Conservation (phyloP, 92 coral and sea anemone genomes). For the Palythoa grandis region DNA sequence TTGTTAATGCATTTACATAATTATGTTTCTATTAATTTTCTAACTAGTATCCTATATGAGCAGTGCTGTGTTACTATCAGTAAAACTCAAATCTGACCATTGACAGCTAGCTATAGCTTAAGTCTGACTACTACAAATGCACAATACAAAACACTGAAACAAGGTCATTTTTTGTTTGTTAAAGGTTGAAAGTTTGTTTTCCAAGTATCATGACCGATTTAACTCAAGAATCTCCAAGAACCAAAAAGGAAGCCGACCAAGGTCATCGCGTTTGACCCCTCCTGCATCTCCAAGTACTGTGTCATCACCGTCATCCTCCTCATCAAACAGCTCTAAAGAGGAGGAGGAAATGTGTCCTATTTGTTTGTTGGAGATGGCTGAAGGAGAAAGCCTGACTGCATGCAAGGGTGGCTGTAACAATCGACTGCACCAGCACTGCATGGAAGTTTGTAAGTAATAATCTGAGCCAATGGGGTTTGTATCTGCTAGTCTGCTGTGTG, state of each 20-base stretch:
- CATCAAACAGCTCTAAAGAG: slow-evolving; percentile 62
- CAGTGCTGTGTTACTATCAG: too few species aligned
- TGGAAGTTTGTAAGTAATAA: slow-evolving; percentile 88
- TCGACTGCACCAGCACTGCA: slow-evolving; percentile 94
- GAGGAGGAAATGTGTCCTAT: slow-evolving; percentile 96
- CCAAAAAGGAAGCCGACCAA: slow-evolving; percentile 55
- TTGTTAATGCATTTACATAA: too few species aligned
- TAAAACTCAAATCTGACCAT: too few species aligned
- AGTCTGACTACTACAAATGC: not conserved
- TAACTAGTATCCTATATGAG: too few species aligned
- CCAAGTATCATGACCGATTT: slow-evolving; percentile 84
- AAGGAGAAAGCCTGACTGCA: slow-evolving; percentile 92
- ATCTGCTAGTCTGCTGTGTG: too few species aligned
- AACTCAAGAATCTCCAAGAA: slow-evolving; percentile 78
- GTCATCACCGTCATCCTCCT: slow-evolving; percentile 46
- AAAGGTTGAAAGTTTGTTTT: slow-evolving; percentile 91
- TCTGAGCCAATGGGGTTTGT: too few species aligned
- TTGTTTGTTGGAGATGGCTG: slow-evolving; percentile 97
- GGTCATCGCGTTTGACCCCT: slow-evolving; percentile 59
- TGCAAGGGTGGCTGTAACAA: slow-evolving; percentile 91
- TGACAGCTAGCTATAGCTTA: too few species aligned
- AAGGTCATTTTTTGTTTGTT: not conserved
- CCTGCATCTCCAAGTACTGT: slow-evolving; percentile 69
- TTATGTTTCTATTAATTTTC: too few species aligned
- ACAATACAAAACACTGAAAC: not conserved